These are phyloP conservation scores for Atherinosoma microstoma DNA, from an alignment of 2,797 vertebrate genomes.

Conservation along the genomic window DNA sequence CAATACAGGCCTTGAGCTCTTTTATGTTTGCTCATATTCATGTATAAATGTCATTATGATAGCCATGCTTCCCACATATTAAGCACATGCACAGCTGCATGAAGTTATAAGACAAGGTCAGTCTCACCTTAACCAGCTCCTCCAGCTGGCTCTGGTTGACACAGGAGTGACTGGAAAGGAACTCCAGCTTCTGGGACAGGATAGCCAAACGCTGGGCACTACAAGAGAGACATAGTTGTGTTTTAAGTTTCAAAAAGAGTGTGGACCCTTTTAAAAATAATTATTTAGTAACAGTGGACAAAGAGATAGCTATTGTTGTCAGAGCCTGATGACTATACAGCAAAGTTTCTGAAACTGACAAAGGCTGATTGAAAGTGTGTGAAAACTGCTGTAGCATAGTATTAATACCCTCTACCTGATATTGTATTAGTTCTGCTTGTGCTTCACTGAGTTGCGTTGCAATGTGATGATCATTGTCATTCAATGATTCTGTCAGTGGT, in stretches of 20 bases:
- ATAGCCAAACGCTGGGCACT: slow-evolving; percentile 91
- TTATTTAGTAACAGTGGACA: background rate
- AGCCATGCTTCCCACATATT: background rate
- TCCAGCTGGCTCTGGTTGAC: slow-evolving; percentile 94
- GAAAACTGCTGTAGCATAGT: background rate
- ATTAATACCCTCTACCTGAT: background rate
- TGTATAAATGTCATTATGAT: too few species aligned
- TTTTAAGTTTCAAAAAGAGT: background rate
- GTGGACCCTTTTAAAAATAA: background rate
- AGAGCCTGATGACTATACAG: background rate
- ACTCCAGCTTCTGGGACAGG: slow-evolving; percentile 92
- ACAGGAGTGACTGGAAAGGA: slow-evolving; percentile 91
- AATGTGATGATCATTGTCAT: background rate
- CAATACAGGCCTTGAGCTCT: background rate
- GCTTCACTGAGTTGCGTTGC: background rate
- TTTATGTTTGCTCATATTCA: background rate
- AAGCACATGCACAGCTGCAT: background rate
- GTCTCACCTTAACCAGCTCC: slow-evolving; percentile 93
- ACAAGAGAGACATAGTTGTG: background rate
- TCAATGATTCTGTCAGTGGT: too few species aligned
- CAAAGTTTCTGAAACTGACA: background rate
- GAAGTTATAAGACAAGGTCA: background rate
- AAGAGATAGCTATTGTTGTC: background rate
- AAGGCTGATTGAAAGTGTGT: too few species aligned
- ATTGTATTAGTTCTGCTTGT: background rate